Percentiles rank a stretch among this genome's conserved stretches.
phyloP scores from a whole-genome alignment of 2,113 vertebrate genomes.

The Cryptomyrus ogoouensis region DNA sequence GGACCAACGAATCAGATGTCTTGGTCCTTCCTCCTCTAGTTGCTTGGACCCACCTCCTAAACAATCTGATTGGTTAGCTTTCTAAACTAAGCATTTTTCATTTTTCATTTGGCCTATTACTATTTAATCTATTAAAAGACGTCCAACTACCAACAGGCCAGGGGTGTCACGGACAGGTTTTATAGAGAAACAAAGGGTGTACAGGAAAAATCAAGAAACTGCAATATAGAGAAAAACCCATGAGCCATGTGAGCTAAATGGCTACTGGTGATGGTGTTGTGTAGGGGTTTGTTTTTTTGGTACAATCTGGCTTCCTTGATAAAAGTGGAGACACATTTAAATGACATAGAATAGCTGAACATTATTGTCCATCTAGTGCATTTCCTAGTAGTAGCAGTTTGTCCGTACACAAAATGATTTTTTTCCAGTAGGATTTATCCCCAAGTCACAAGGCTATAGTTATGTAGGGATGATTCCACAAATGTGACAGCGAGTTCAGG shows the following conservation, averaged over 20 bases:
- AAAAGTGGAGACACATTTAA: neutral
- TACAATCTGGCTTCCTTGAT: neutral
- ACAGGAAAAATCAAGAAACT: neutral
- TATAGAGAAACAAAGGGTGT: neutral
- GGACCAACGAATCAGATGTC: too few species aligned
- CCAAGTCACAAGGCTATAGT: neutral
- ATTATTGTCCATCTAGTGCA: neutral
- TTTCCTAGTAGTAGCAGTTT: neutral
- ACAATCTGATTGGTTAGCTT: too few species aligned
- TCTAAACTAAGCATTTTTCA: too few species aligned
- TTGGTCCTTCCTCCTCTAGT: too few species aligned
- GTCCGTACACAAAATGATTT: neutral
- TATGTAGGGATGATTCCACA: neutral
- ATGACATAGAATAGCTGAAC: neutral
- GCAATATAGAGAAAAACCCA: neutral
- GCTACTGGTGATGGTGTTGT: neutral
- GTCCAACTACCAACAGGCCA: neutral
- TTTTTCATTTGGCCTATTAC: neutral
- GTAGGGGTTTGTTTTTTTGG: neutral
- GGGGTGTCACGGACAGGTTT: neutral
- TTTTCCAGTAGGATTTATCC: neutral
- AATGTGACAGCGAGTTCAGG: neutral
- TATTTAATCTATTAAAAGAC: neutral
- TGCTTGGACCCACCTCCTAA: too few species aligned
- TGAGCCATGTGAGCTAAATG: neutral